Evolutionary conservation across 2,113 vertebrate genomes (phyloP).

Genomic region (Thomomys bottae): DNA sequence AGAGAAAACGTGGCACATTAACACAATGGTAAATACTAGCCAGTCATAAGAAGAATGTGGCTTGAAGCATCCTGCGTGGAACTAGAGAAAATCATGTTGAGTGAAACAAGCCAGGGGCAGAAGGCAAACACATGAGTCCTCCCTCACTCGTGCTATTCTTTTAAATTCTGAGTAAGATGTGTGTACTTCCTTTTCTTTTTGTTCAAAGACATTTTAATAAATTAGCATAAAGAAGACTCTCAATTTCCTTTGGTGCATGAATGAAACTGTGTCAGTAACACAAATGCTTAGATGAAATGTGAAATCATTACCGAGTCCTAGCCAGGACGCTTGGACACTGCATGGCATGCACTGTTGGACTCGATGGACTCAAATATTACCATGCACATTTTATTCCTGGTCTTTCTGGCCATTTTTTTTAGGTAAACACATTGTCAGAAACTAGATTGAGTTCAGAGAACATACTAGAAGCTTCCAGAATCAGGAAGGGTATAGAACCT

Average conservation of each 20-base stretch:
- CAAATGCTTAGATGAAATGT: neutral
- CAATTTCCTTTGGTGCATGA: neutral
- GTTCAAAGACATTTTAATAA: neutral
- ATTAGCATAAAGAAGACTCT: neutral
- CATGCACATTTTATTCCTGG: neutral
- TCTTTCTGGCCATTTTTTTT: neutral
- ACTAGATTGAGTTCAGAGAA: neutral
- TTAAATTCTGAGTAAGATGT: neutral
- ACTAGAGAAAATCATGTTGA: neutral
- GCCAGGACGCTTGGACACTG: no score
- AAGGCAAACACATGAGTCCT: neutral
- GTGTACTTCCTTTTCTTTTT: neutral
- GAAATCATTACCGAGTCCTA: neutral
- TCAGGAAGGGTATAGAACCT: neutral
- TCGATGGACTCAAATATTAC: neutral
- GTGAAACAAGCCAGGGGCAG: neutral
- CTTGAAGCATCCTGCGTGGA: neutral
- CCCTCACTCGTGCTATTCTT: fast-evolving
- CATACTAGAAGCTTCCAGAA: constrained; percentile 21
- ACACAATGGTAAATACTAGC: neutral
- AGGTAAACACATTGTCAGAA: neutral
- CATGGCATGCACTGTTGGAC: neutral
- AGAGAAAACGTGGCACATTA: neutral
- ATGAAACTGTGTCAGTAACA: neutral
- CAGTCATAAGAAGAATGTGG: neutral